Evolutionary conservation across 2,888 invertebrate species (phyloP), one percentile per base, ranked within the genome.

Genomic region (Bruchidius siliquastri): DNA sequence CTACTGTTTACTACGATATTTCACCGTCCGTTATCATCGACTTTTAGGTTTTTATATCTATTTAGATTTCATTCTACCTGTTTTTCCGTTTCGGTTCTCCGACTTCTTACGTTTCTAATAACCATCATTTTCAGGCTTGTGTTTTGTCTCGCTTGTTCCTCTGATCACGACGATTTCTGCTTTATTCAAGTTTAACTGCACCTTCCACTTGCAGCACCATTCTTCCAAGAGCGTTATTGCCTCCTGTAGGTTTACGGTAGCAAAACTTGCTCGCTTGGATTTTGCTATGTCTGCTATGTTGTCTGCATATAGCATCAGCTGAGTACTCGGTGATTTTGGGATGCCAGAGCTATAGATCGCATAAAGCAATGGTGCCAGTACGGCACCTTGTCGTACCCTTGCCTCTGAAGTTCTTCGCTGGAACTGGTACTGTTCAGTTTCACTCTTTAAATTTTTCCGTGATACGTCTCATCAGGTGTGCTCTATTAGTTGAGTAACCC

Each of bases 81-180:
- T n/a, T n/a, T n/a, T n/a, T n/a, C n/a, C n/a, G n/a, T n/a, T n/a
- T n/a, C n/a, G n/a, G n/a, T n/a, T n/a, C n/a, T n/a, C n/a, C n/a
- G n/a, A n/a, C n/a, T n/a, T n/a, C n/a, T n/a, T n/a, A n/a, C n/a
- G n/a, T n/a, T n/a, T n/a, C n/a, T n/a, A n/a, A n/a, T n/a, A n/a
- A n/a, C n/a, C n/a, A n/a, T n/a, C n/a, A n/a, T n/a, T n/a, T n/a
- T n/a, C n/a, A n/a, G n/a, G n/a, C n/a, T n/a, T n/a, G n/a, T n/a
- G n/a, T n/a, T n/a, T n/a, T n/a, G n/a, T n/a, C n/a, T n/a, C n/a
- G n/a, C 49, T 74, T 72, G 0, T 72, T 76, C 71, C 71, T 74
- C 79, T 75, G 75, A 77, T 76, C 66, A 82, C 73, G 75, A 81
- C 80, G 70, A 13, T 13, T 1, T 49, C 49, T 8, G 49, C 13